Base-by-base conservation (phyloP, 64 coral and sea anemone species). In the Dendronephthya gigantea region DNA sequence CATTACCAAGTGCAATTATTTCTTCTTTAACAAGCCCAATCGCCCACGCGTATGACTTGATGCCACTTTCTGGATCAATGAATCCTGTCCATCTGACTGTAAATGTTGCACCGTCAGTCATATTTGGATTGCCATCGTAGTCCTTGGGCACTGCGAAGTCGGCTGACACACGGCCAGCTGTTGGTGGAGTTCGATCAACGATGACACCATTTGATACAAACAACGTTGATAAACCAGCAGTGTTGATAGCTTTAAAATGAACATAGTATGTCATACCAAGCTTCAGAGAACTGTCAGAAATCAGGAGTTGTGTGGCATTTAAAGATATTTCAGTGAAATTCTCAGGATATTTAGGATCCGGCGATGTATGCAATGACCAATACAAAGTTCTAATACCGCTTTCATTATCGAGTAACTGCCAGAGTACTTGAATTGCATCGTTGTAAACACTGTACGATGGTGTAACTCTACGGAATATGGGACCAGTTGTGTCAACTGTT, bases 11-110 rank as follows among this genome's bases (percentile, higher is more conserved):
- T n/a, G n/a, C 48, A 39, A 19, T 90, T 75, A 38, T 9, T 49
- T 43, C 29, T 84, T 75, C 34, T 47, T 68, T 55, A 84, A 84
- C 12, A 56, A n/a, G 59, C 43, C 95, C 95, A 7, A 93, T 85
- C 22, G 92, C 92, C 92, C 92, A 93, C 33, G 89, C 90, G 9
- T 86, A 93, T 33, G 43, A 16, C 31, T 31, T 74, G 19, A 98
- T 49, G 25, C 92, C 95, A 88, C 95, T 98, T 32, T 98, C 92
- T 38, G 30, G 2, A 41, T 98, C 95, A 72, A 62, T 79, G 66
- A 98, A 98, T 27, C 95, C 95, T 56, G 83, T 98, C 95, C 95
- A 98, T 3, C 90, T 87, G 0, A 91, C 89, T 2, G 88, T 47
- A 31, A 98, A 93, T 14, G 68, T 84, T 19, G 95, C 84, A 32